Evolutionary conservation across 2,797 vertebrate genomes (phyloP).

Genomic region (Eulemur mongoz): DNA sequence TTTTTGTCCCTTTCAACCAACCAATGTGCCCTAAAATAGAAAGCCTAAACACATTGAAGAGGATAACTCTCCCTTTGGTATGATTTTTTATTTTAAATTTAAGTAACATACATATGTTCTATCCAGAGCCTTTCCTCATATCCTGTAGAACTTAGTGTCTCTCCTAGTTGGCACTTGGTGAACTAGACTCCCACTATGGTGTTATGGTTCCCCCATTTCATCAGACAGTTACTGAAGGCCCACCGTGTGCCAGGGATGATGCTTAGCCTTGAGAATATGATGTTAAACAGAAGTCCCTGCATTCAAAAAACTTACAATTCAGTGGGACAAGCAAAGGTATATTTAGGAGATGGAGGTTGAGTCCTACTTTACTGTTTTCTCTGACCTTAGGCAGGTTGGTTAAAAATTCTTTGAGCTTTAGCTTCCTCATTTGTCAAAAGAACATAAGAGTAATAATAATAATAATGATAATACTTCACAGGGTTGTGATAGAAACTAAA

Average conservation of each 20-base stretch:
- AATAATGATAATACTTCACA: background rate
- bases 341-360: background rate
- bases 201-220: background rate
- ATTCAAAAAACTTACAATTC: background rate
- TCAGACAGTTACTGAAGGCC: background rate
- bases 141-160: background rate
- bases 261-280: background rate
- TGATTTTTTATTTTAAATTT: background rate
- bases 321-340: background rate
- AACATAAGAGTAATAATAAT: background rate
- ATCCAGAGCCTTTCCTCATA: background rate
- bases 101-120: background rate
- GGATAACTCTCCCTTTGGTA: background rate
- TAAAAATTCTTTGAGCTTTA: background rate
- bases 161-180: background rate
- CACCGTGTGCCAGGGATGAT: too few species aligned
- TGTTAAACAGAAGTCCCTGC: background rate
- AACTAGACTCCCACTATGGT: background rate
- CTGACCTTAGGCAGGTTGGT: background rate
- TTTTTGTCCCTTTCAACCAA: background rate
- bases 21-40: background rate
- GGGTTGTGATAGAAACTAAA: background rate
- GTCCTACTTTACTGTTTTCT: background rate
- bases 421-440: conserved; percentile 11
- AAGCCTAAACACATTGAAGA: background rate